Conservation (phyloP, 2,797 vertebrate species). For the Oreochromis mossambicus region DNA sequence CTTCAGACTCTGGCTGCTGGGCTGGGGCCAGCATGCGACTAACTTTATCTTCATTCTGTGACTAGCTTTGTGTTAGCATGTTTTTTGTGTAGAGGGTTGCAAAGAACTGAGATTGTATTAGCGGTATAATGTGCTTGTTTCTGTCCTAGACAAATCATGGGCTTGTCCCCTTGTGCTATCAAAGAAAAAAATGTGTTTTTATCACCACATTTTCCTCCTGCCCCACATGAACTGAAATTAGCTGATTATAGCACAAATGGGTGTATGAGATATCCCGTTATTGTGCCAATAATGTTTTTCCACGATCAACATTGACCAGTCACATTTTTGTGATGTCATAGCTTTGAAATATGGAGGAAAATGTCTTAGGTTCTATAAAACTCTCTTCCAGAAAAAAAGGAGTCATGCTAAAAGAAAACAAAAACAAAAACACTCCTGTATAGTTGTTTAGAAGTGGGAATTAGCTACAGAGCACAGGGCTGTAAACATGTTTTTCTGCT, state of each 20-base stretch:
- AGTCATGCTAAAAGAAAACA: neutral
- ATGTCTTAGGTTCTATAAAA: neutral
- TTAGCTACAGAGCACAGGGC: neutral
- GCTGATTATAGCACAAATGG: neutral
- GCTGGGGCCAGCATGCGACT: neutral
- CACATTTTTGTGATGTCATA: neutral
- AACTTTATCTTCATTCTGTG: neutral
- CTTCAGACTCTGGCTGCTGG: neutral
- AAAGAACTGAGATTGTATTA: neutral
- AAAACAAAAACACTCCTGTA: neutral
- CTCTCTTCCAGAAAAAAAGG: neutral
- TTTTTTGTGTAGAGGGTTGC: neutral
- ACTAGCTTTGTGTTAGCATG: neutral
- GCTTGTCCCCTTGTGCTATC: neutral
- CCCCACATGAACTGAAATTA: neutral
- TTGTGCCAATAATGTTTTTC: neutral
- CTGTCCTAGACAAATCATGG: neutral
- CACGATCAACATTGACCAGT: neutral
- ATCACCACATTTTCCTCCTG: neutral
- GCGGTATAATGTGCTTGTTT: neutral
- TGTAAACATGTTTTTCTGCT: neutral
- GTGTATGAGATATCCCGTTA: neutral
- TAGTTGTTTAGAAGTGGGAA: neutral
- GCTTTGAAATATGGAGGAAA: neutral
- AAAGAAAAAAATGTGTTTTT: neutral